Evolutionary conservation across 2,888 invertebrate genomes (phyloP).

Genomic region (Xanthorhoe designata): DNA sequence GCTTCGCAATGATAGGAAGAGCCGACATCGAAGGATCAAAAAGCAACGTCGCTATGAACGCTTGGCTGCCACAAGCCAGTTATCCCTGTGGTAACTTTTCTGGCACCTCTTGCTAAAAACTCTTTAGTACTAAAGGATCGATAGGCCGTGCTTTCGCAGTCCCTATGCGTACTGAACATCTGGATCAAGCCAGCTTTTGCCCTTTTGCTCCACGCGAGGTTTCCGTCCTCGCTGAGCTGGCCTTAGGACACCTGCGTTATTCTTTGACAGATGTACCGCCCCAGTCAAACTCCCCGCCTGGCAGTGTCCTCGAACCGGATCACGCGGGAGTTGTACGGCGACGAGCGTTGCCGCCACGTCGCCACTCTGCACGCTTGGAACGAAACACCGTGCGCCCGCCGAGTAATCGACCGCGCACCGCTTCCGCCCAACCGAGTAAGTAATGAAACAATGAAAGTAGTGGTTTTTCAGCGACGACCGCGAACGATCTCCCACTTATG

Average conservation of each 20-base stretch:
- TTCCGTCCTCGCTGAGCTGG: conserved; percentile 37
- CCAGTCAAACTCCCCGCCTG: conserved; percentile 88
- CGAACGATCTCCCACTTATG: conserved; percentile 8
- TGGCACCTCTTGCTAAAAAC: conserved; percentile 85
- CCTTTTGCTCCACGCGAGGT: conserved; percentile 66
- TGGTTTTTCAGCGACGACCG: conserved; percentile 20
- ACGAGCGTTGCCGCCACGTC: conserved; percentile 71
- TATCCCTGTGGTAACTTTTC: conserved; percentile 88
- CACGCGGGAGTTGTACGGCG: conserved; percentile 64
- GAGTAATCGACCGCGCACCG: conserved; percentile 5
- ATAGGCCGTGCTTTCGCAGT: conserved; percentile 89
- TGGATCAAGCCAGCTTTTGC: conserved; percentile 88
- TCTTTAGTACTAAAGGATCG: conserved; percentile 86
- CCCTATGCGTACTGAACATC: conserved; percentile 87
- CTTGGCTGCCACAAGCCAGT: conserved; percentile 88
- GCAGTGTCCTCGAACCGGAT: conserved; percentile 86
- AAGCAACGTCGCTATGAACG: conserved; percentile 88
- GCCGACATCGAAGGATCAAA: conserved; percentile 91
- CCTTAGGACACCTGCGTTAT: conserved; percentile 88
- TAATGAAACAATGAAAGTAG: conserved; percentile 25
- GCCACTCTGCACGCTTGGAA: conserved; percentile 83
- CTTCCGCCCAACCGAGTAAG: conserved; percentile 28
- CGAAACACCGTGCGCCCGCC: conserved; percentile 50
- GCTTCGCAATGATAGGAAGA: conserved; percentile 91
- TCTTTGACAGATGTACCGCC: conserved; percentile 88